Conservation (phyloP, 2,888 invertebrate species). For the Heliconius sara region DNA sequence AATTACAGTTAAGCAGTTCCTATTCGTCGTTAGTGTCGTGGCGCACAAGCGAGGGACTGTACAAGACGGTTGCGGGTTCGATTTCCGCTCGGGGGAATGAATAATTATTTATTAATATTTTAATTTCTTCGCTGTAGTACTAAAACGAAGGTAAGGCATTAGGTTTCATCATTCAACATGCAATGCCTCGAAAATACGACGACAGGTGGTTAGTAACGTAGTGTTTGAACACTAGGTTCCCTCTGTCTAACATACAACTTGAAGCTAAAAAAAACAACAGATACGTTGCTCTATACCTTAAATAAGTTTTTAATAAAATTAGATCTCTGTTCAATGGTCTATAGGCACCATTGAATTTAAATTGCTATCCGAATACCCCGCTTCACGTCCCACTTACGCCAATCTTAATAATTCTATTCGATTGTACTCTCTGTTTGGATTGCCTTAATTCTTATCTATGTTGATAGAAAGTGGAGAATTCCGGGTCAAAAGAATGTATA, state of each 20-base stretch:
- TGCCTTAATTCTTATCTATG: constrained; percentile 70
- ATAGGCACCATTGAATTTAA: constrained; percentile 53
- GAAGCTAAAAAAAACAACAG: not conserved
- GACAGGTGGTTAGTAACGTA: too few relatives aligned
- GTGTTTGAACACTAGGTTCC: too few relatives aligned
- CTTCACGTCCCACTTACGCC: constrained; percentile 65
- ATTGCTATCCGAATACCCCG: constrained; percentile 51
- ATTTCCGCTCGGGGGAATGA: too few relatives aligned
- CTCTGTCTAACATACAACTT: too few relatives aligned
- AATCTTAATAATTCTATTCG: constrained; percentile 64
- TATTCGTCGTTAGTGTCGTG: not conserved
- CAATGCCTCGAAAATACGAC: too few relatives aligned
- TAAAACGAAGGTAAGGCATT: too few relatives aligned
- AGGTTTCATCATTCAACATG: too few relatives aligned
- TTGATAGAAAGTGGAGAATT: constrained; percentile 55
- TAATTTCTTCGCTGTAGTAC: too few relatives aligned
- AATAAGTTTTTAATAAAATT: constrained; percentile 24
- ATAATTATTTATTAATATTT: too few relatives aligned
- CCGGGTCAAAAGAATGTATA: constrained; percentile 48
- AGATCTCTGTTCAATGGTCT: constrained; percentile 38
- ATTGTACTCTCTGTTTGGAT: constrained; percentile 62
- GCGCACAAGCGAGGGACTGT: too few relatives aligned
- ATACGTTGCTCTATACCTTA: not conserved
- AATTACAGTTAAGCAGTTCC: not conserved
- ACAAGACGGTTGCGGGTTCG: too few relatives aligned